Evolutionary conservation across 1,140 invertebrate species (phyloP), one percentile per base, ranked within the genome.

Genomic region (Parapsyche elsis): DNA sequence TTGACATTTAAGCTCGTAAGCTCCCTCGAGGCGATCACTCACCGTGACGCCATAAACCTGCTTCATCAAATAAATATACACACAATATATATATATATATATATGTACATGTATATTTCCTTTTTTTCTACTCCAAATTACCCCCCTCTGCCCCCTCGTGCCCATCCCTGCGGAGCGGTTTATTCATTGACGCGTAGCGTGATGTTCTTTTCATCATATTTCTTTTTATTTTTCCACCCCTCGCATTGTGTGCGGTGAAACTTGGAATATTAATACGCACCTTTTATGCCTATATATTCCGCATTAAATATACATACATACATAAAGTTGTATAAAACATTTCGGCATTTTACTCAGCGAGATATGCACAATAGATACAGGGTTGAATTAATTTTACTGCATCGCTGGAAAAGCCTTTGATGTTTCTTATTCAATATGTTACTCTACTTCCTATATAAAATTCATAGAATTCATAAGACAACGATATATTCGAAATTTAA

Each of bases 1-100:
- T 76, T 81, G 82, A 80, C 82, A 83, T 83, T 83, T 83, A 80
- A 64, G 30, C 76, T 76, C 44, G 80, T 26, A 71, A 53, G 61
- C 64, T 26, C 79, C 46, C 80, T 44, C n/a, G 46, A 67, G 71
- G 59, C 45, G 49, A 71, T 73, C 78, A 78, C 82, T 80, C 53
- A 77, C 75, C 75, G 75, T 77, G 75, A 77, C 75, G 75, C 80
- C 57, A 73, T 74, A 74, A 79, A 74, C 49, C 78, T 78, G 76
- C 76, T 78, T 70, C 61, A 38, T 70, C 75, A 77, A 77, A 77
- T 77, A 38, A 77, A 77, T 77, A 64, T 77, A 64, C 14, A 49
- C 45, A 49, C 16, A 53, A 53, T 53, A 53, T 53, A 53, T 53
- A 46, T 46, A 46, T 46, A 46, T 46, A 46, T 46, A 46, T 46